A percentile compares a stretch with the other conserved stretches of the same genome.
Conservation (phyloP, 1,140 invertebrate genomes). For the Macrosteles quadrilineatus region DNA sequence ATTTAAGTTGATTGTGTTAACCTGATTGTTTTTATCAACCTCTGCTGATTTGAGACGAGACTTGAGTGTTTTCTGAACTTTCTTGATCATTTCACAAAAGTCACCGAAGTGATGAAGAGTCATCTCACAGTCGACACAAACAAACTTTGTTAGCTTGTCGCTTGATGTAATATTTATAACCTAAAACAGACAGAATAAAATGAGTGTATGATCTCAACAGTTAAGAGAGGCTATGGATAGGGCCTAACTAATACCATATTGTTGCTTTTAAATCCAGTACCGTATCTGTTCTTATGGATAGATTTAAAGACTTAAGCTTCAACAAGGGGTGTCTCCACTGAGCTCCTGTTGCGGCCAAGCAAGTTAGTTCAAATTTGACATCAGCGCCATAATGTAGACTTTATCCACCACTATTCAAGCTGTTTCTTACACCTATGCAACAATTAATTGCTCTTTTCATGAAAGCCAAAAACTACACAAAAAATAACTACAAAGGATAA, state of each 20-base stretch:
- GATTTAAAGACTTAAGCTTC: neutral
- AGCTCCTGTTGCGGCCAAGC: no score
- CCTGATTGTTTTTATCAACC: neutral
- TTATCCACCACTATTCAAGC: no score
- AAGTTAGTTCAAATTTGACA: no score
- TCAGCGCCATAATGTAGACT: no score
- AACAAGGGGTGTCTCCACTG: neutral
- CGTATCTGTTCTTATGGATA: neutral
- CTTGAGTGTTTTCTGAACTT: slow-evolving; percentile 31
- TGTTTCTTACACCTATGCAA: no score
- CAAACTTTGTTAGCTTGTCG: slow-evolving; percentile 37
- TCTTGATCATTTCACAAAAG: slow-evolving; percentile 38
- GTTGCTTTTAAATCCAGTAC: neutral
- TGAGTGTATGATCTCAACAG: neutral
- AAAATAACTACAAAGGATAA: no score
- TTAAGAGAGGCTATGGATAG: neutral
- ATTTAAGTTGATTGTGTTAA: no score
- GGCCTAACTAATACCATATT: neutral
- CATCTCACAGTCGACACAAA: slow-evolving; percentile 37
- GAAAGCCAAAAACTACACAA: no score
- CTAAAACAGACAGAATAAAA: slow-evolving; percentile 24
- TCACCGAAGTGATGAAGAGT: slow-evolving; percentile 36
- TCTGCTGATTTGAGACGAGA: neutral
- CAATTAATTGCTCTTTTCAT: no score
- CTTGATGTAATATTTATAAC: slow-evolving; percentile 31